phyloP scores from a whole-genome alignment of 2,113 vertebrate genomes.

The Stegastes partitus region DNA sequence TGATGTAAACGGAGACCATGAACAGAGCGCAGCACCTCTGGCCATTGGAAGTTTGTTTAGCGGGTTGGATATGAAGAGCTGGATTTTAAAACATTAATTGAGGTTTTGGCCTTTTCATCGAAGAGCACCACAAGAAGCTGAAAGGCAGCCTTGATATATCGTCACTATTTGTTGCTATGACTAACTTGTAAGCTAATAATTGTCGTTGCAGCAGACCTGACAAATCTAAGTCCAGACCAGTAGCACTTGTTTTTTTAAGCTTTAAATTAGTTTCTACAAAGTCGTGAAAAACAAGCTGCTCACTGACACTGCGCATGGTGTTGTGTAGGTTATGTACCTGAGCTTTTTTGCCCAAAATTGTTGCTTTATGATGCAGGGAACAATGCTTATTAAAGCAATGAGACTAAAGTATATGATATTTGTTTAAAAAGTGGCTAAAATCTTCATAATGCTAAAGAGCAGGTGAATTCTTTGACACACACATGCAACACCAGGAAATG shows the following conservation, averaged over 20 bases:
- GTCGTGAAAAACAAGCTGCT: not conserved
- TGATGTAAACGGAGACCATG: conserved; percentile 92
- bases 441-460: not conserved
- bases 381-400: not conserved
- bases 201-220: not conserved
- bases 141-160: not conserved
- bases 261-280: not conserved
- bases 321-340: not conserved
- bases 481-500: not conserved
- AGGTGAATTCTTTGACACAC: not conserved
- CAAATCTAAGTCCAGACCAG: not conserved
- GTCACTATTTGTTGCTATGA: not conserved
- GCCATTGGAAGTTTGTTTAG: conserved; percentile 84
- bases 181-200: not conserved
- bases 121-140: not conserved
- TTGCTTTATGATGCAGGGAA: not conserved
- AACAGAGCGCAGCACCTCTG: conserved; percentile 83
- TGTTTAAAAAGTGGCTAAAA: conserved; percentile 1
- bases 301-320: not conserved
- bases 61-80: conserved; percentile 71
- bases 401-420: not conserved
- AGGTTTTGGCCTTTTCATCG: not conserved
- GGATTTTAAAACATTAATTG: conserved; percentile 9
- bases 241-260: not conserved
- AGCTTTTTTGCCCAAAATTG: not conserved